phyloP scores from a whole-genome alignment of 2,888 invertebrate genomes.

The Spilosoma lubricipeda region DNA sequence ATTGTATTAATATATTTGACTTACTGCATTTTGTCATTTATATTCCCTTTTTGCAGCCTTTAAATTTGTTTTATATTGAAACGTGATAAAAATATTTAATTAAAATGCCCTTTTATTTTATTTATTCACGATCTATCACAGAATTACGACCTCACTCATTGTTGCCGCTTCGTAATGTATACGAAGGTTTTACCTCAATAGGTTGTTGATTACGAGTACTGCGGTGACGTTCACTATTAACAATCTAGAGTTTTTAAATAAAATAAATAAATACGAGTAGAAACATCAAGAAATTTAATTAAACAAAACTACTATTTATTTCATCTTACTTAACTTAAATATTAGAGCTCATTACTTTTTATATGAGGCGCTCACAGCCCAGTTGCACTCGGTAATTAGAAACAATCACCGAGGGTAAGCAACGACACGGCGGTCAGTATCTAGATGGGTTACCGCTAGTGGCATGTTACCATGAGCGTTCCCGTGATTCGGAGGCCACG shows the following conservation, averaged over 20 bases:
- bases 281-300: neutral
- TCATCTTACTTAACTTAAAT: too few species aligned
- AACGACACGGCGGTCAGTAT: too few species aligned
- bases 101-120: neutral
- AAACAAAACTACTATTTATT: neutral
- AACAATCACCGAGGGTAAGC: too few species aligned
- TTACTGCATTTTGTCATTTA: neutral
- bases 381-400: too few species aligned
- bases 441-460: too few species aligned
- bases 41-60: too few species aligned
- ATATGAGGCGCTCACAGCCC: too few species aligned
- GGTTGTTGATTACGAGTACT: neutral
- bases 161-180: slow-evolving; percentile 3
- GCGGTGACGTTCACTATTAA: neutral
- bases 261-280: neutral
- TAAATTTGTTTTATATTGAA: neutral
- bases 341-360: too few species aligned
- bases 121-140: neutral
- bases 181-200: slow-evolving; percentile 6
- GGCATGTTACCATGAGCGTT: too few species aligned
- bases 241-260: neutral
- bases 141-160: neutral
- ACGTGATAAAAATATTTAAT: neutral
- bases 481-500: too few species aligned
- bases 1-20: too few species aligned